Conservation (phyloP, 2,888 invertebrate species). For the Brachyptera putata region DNA sequence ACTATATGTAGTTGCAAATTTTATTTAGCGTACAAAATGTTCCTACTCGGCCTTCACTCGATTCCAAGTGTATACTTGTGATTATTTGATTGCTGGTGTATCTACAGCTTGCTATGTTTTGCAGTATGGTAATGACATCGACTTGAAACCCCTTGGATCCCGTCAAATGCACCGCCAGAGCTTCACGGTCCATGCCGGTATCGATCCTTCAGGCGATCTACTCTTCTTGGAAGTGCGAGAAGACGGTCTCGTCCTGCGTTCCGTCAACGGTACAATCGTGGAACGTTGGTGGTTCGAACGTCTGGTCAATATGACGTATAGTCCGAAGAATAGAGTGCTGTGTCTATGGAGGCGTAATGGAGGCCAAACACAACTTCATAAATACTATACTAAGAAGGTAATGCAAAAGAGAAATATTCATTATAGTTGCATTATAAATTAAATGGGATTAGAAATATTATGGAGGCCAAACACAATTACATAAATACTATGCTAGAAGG, state of each 20-base stretch:
- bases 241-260: slow-evolving; percentile 84
- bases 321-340: slow-evolving; percentile 94
- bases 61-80: no score
- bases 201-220: slow-evolving; percentile 85
- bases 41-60: no score
- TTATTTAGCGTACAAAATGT: no score
- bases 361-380: slow-evolving; percentile 91
- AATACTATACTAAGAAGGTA: slow-evolving; percentile 98
- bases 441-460: no score
- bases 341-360: slow-evolving; percentile 96
- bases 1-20: no score
- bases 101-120: no score
- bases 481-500: slow-evolving; percentile 99
- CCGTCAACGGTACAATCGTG: slow-evolving; percentile 79
- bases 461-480: slow-evolving; percentile 89
- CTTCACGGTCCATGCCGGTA: slow-evolving; percentile 95
- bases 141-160: slow-evolving; percentile 92
- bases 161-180: slow-evolving; percentile 93
- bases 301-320: slow-evolving; percentile 98
- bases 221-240: slow-evolving; percentile 93
- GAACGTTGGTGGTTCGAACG: slow-evolving; percentile 99
- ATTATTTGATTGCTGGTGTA: no score
- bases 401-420: no score
- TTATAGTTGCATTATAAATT: no score
- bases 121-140: slow-evolving; percentile 90